These are phyloP conservation scores for Elysia chlorotica DNA, from an alignment of 1,140 invertebrate species.

Conservation along the genomic window DNA sequence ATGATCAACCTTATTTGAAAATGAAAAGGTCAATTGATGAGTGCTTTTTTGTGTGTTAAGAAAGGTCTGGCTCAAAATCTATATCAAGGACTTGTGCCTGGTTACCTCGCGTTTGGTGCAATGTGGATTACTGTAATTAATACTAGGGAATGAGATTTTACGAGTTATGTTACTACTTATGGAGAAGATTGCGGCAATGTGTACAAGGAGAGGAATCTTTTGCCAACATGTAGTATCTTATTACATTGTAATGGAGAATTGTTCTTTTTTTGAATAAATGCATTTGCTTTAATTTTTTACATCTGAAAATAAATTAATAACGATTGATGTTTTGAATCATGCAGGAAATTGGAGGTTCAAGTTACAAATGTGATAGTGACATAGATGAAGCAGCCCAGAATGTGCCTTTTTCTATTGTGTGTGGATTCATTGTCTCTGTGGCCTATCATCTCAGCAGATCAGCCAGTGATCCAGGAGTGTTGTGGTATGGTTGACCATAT, in stretches of 20 bases:
- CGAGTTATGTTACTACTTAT: not conserved
- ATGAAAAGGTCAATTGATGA: too few relatives aligned
- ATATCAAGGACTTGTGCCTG: too few relatives aligned
- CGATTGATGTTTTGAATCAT: too few relatives aligned
- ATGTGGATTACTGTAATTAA: too few relatives aligned
- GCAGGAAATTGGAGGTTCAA: conserved; percentile 31
- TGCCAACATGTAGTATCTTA: not conserved
- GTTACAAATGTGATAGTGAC: conserved; percentile 30
- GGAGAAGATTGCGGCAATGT: not conserved
- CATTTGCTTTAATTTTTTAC: not conserved
- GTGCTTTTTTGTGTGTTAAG: too few relatives aligned
- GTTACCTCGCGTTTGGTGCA: too few relatives aligned
- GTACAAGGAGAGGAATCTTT: too few relatives aligned
- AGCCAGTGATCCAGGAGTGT: conserved; percentile 85
- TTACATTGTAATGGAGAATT: not conserved
- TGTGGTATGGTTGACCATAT: too few relatives aligned
- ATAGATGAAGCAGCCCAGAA: conserved; percentile 75
- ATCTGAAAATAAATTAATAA: too few relatives aligned
- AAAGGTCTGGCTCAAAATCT: too few relatives aligned
- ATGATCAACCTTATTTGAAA: too few relatives aligned
- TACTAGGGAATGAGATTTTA: too few relatives aligned
- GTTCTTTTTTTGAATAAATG: not conserved
- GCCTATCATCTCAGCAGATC: conserved; percentile 92
- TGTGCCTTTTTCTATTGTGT: conserved; percentile 94
- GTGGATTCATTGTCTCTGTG: conserved; percentile 83